Evolutionary conservation across 2,797 vertebrate species (phyloP), one percentile per base, ranked within the genome.

Genomic region (Parambassis ranga): DNA sequence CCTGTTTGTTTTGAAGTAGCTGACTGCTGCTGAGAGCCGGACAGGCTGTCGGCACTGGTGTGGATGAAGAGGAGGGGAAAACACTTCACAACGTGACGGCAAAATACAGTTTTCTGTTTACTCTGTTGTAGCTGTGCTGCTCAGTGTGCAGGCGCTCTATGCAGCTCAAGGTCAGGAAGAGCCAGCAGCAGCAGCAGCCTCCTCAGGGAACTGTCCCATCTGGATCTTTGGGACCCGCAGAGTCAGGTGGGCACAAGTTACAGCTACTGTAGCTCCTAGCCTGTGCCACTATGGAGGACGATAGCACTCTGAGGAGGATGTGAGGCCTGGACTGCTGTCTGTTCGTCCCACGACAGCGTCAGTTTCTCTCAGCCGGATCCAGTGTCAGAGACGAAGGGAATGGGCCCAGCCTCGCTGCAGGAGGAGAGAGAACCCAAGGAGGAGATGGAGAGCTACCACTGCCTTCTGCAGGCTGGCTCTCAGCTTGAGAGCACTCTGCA

Each of bases 381-480:
- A 14, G 64, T 43, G 58, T 22, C 31, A 1, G 41, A 64, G 37
- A 8, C 10, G 3, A 70, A 64, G 83, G 91, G 83, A 79, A 92
- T 92, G 92, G 92, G 90, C 86, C 88, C 85, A 2, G 80, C 86
- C 62, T 90, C 87, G 56, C 82, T 84, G 75, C 89, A 83, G 75
- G 90, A 90, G 65, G 90, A 92, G 39, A 75, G 77, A 38, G 72
- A 86, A 63, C 58, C 93, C 3, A 86, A 90, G 22, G 84, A 79
- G 81, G 93, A 94, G 71, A 95, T 96, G 92, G 92, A 93, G 84
- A 90, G 91, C 68, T 96, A 96, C 84, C 94, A 90, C 79, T 82
- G 88, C 82, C 92, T 97, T 50, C 90, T 94, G 87, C 94, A 92
- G 68, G 89, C 93, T 10, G 91, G 94, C 77, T 93, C 92, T n/a